Conservation (phyloP, 2,797 vertebrate species). For the Odontamblyopus lacepedii region DNA sequence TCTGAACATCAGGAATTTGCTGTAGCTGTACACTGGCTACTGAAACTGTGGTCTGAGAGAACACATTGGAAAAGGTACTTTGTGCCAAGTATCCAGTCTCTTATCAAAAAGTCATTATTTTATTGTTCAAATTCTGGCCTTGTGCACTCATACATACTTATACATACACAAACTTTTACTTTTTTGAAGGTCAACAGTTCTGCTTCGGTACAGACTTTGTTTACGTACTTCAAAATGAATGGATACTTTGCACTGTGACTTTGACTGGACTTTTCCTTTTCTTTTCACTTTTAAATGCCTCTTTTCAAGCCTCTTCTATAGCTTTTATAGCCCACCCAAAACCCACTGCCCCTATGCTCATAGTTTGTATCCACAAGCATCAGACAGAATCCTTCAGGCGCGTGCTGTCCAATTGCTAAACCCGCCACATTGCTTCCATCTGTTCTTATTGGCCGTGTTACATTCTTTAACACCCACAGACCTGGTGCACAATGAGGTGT, state of each 20-base stretch:
- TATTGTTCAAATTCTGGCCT: not conserved
- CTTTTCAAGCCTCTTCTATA: slow-evolving; percentile 1
- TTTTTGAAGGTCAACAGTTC: slow-evolving; percentile 10
- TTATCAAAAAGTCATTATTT: slow-evolving; percentile 12
- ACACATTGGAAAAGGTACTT: not conserved
- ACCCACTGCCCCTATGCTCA: not conserved
- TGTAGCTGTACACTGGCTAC: not conserved
- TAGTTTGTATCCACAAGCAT: slow-evolving; percentile 9
- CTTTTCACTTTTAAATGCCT: not conserved
- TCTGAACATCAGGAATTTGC: not conserved
- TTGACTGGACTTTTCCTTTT: not conserved
- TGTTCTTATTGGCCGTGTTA: slow-evolving; percentile 38
- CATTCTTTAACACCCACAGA: slow-evolving; percentile 50
- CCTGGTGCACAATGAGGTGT: slow-evolving; percentile 71
- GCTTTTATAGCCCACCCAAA: not conserved
- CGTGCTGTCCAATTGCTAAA: slow-evolving; percentile 45
- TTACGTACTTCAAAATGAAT: not conserved
- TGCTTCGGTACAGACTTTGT: not conserved
- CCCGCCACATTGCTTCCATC: slow-evolving; percentile 61
- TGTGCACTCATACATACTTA: not conserved
- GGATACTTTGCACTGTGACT: not conserved
- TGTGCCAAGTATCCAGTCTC: not conserved
- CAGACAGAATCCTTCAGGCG: slow-evolving; percentile 34
- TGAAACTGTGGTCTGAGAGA: slow-evolving; percentile 1
- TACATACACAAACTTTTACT: slow-evolving; percentile 13